Evolutionary conservation across 2,797 vertebrate genomes (phyloP).

Genomic region (Clamator glandarius): DNA sequence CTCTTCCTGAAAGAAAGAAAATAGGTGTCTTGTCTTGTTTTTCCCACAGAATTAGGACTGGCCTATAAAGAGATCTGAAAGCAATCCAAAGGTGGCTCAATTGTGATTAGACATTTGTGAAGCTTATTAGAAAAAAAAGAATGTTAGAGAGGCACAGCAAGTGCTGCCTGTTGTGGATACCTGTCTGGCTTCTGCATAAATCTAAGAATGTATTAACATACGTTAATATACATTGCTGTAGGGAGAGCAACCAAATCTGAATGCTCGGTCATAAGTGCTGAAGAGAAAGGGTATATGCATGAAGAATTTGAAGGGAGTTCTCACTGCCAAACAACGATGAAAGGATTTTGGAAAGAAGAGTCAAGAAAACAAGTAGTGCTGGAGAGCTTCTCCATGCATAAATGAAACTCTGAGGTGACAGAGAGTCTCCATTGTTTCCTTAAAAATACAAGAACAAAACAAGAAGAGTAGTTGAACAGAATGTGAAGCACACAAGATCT

Average conservation of each 20-base stretch:
- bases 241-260: background rate
- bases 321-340: constrained; percentile 30
- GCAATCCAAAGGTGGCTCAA: background rate
- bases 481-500: background rate
- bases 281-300: constrained; percentile 1
- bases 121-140: background rate
- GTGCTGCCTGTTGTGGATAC: background rate
- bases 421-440: constrained; percentile 3
- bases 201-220: background rate
- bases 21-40: background rate
- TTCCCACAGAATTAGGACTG: background rate
- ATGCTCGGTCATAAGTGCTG: constrained; percentile 4
- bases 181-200: background rate
- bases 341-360: constrained; percentile 33
- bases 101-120: background rate
- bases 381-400: constrained; percentile 40
- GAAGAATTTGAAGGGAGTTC: background rate
- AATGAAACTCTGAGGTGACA: background rate
- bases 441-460: background rate
- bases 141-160: background rate
- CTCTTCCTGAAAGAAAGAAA: constrained; percentile 10
- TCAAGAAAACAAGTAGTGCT: constrained; percentile 36
- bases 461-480: background rate
- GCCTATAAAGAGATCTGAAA: background rate
- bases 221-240: background rate